Conservation (phyloP, 1,140 invertebrate genomes). For the Lordiphosa mommai region DNA sequence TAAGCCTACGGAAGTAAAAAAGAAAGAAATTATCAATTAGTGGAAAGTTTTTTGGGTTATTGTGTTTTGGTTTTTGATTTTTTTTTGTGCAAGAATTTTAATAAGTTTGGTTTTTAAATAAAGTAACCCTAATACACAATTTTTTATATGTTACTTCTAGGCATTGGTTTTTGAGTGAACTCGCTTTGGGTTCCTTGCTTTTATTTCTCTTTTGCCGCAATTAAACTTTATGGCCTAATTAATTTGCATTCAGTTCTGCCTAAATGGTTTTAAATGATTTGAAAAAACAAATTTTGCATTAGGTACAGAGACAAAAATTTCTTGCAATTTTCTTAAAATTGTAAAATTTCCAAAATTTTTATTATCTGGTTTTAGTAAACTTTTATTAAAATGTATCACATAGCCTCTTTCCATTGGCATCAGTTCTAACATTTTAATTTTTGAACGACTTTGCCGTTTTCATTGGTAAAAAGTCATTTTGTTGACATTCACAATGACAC, state of each 20-base stretch:
- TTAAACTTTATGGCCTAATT: constrained; percentile 36
- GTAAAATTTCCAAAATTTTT: too few species aligned
- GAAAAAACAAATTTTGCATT: background rate
- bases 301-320: background rate
- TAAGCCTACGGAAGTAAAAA: constrained; percentile 63
- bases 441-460: too few species aligned
- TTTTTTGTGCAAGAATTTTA: too few species aligned
- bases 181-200: constrained; percentile 6
- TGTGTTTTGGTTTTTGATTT: background rate
- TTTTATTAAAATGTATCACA: too few species aligned
- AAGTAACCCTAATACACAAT: too few species aligned
- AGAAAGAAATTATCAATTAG: constrained; percentile 1
- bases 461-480: too few species aligned
- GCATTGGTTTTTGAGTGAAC: background rate
- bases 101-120: too few species aligned
- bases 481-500: too few species aligned
- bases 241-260: constrained; percentile 34
- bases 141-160: background rate
- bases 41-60: background rate
- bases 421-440: too few species aligned
- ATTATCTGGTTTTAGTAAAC: background rate
- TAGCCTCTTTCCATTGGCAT: too few species aligned
- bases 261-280: background rate
- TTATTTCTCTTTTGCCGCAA: constrained; percentile 27
- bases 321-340: too few species aligned